Conservation (phyloP, 2,113 vertebrate species). For the Indri indri region DNA sequence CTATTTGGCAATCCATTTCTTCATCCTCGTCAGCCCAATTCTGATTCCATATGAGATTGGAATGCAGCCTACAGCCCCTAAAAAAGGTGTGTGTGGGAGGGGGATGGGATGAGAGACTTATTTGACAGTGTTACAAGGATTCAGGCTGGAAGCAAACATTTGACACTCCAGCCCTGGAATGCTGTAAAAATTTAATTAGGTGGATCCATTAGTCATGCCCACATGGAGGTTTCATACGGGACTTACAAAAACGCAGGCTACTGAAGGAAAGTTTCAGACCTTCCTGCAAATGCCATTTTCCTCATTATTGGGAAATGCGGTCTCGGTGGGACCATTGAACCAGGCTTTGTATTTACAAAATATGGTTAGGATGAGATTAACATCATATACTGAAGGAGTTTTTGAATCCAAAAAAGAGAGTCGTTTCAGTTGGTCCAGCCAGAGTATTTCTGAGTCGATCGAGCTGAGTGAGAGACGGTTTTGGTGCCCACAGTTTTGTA, state of each 20-base stretch:
- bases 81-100: slow-evolving; percentile 68
- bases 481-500: not conserved
- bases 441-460: not conserved
- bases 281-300: slow-evolving; percentile 87
- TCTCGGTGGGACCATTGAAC: slow-evolving; percentile 82
- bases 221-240: slow-evolving; percentile 83
- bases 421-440: slow-evolving; percentile 46
- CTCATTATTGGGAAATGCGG: slow-evolving; percentile 87
- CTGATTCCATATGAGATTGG: slow-evolving; percentile 61
- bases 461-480: slow-evolving; percentile 53
- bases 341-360: slow-evolving; percentile 84
- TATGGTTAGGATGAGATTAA: slow-evolving; percentile 82
- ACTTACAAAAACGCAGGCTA: slow-evolving; percentile 84
- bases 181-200: slow-evolving; percentile 91
- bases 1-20: slow-evolving; percentile 55
- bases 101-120: slow-evolving; percentile 73
- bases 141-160: slow-evolving; percentile 86
- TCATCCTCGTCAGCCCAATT: slow-evolving; percentile 50
- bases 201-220: slow-evolving; percentile 87
- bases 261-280: slow-evolving; percentile 83
- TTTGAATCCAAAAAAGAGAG: slow-evolving; percentile 52
- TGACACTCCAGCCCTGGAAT: slow-evolving; percentile 86
- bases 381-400: slow-evolving; percentile 68
- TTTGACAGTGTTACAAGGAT: slow-evolving; percentile 85
- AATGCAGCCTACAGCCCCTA: slow-evolving; percentile 73